A percentile compares a stretch with the other conserved stretches of the same genome.
Conservation (phyloP, 2,888 invertebrate genomes). For the Drosophila kokeensis region DNA sequence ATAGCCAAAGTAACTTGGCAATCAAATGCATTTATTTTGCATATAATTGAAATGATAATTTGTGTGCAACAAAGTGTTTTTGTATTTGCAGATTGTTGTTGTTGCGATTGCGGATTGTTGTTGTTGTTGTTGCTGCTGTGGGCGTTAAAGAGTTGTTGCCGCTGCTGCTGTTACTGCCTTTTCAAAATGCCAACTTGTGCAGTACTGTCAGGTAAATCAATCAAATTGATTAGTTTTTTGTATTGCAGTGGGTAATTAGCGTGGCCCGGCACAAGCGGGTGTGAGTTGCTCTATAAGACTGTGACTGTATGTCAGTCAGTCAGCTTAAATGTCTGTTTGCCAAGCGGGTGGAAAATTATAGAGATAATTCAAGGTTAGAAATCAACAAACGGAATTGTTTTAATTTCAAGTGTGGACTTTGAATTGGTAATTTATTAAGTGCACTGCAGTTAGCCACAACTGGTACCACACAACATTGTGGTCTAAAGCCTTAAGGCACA, state of each 20-base stretch:
- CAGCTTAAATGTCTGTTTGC: conserved; percentile 5
- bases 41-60: conserved; percentile 81
- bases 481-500: conserved; percentile 21
- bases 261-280: conserved; percentile 52
- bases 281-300: conserved; percentile 58
- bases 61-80: conserved; percentile 67
- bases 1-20: conserved; percentile 47
- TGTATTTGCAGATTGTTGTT: conserved; percentile 9
- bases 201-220: conserved; percentile 83
- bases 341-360: conserved; percentile 67
- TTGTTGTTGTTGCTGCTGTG: conserved; percentile 33
- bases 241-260: conserved; percentile 76
- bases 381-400: conserved; percentile 47
- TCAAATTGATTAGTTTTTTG: conserved; percentile 81
- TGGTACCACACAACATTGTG: conserved; percentile 11
- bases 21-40: conserved; percentile 80
- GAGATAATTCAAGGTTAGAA: conserved; percentile 66
- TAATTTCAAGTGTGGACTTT: conserved; percentile 43
- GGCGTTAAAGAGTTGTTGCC: conserved; percentile 54
- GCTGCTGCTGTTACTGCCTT: conserved; percentile 44
- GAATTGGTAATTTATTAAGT: conserved; percentile 50
- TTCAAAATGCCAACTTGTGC: conserved; percentile 76
- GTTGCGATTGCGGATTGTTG: conserved; percentile 1
- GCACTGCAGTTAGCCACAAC: conserved; percentile 31
- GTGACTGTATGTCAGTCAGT: conserved; percentile 10